Base-by-base conservation (phyloP, 1,140 invertebrate genomes). In the Phocides pigmalion region DNA sequence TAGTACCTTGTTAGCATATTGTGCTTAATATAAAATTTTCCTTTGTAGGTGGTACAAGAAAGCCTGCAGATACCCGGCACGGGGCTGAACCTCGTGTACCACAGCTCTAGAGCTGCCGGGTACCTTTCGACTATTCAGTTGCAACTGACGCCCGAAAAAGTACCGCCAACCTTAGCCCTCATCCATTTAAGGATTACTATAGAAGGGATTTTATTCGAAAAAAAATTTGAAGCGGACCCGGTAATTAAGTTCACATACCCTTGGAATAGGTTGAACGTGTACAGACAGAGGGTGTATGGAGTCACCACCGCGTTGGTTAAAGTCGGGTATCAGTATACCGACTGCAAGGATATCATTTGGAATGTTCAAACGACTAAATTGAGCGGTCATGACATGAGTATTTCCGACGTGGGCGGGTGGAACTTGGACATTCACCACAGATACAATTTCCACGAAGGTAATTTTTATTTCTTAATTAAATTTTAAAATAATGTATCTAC, bases 371-470 rank as follows among this genome's bases (percentile, higher is more conserved):
- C 97, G 2, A 98, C 97, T 0, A 98, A 98, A 81, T 87, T 99
- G 25, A 98, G 97, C 74, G 98, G 98, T 2, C 97, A 98, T 80
- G 98, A 99, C 82, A 97, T 99, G 95, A 97, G 96, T 51, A 98
- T 99, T 28, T 98, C 98, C 0, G 97, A 98, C 84, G 95, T 99
- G 15, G 98, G 98, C 1, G 97, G 97, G 4, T 99, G 98, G 98
- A 99, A 99, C 89, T 88, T 99, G 53, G 97, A 99, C 81, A 98
- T 99, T 71, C 98, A 99, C 92, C 98, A 99, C 79, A 93, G 98
- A 69, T 99, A 99, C 87, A 99, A 99, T 83, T 98, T 98, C 94
- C 97, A 98, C 83, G 98, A 99, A 93, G 98, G 97, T 95, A 92
- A 79, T 59, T 69, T 12, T n/a, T 14, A 19, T 16, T 28, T 8